phyloP scores from a whole-genome alignment of 2,797 vertebrate species.

The Chaetodon trifasciatus region DNA sequence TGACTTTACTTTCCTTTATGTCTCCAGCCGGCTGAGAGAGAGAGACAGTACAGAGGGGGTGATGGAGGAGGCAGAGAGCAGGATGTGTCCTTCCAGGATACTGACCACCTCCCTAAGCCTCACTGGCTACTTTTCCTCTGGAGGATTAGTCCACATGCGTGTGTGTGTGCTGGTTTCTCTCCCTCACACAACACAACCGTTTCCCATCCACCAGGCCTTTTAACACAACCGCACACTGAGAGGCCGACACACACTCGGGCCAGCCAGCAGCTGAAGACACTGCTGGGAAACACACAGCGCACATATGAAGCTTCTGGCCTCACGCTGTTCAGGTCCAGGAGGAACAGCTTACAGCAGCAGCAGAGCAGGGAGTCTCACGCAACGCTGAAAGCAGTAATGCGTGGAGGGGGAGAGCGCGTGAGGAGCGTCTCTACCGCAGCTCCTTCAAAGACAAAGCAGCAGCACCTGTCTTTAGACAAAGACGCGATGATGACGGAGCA shows the following conservation, averaged over 20 bases:
- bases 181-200: not conserved
- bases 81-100: slow-evolving; percentile 53
- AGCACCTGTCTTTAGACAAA: too few relatives aligned
- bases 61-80: slow-evolving; percentile 38
- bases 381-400: slow-evolving; percentile 25
- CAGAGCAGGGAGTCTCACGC: slow-evolving; percentile 8
- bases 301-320: slow-evolving; percentile 35
- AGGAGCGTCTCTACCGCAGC: too few relatives aligned
- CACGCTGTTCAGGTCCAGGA: slow-evolving; percentile 45
- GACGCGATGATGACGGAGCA: too few relatives aligned
- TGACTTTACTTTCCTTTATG: slow-evolving; percentile 5
- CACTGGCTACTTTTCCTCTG: slow-evolving; percentile 52
- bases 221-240: slow-evolving; percentile 5
- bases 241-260: not conserved
- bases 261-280: slow-evolving; percentile 13
- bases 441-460: too few relatives aligned
- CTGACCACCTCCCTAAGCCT: slow-evolving; percentile 35
- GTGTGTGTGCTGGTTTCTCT: slow-evolving; percentile 17
- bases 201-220: slow-evolving; percentile 32
- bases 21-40: not conserved
- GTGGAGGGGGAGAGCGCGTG: too few relatives aligned
- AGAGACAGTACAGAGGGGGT: slow-evolving; percentile 1
- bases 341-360: slow-evolving; percentile 31
- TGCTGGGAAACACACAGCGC: slow-evolving; percentile 19
- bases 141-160: slow-evolving; percentile 52